Conservation (phyloP, 2,888 invertebrate genomes). For the Gastracanthus pulcherrimus region DNA sequence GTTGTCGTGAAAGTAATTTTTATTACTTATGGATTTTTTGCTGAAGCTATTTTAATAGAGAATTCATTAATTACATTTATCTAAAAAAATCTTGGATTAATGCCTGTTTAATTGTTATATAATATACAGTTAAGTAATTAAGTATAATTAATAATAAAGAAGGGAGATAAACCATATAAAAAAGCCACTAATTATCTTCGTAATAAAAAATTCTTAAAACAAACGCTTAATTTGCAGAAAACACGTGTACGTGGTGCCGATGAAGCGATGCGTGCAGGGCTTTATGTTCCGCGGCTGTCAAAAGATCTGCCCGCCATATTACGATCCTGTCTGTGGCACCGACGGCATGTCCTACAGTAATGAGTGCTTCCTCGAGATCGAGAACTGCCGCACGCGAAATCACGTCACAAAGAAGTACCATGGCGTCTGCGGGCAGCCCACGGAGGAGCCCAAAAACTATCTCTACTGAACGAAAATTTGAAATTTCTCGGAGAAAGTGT, state of each 20-base stretch:
- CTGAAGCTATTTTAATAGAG: too few species aligned
- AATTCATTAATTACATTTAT: too few species aligned
- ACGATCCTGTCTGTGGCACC: constrained; percentile 95
- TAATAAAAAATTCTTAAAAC: too few species aligned
- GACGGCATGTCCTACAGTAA: constrained; percentile 96
- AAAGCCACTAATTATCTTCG: background rate
- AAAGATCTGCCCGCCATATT: constrained; percentile 90
- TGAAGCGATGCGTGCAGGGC: constrained; percentile 90
- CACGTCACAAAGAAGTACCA: constrained; percentile 88
- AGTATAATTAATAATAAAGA: background rate
- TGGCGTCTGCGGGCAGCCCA: constrained; percentile 91
- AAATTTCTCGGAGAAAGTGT: background rate
- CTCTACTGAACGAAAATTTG: constrained; percentile 82
- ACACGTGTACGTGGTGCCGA: constrained; percentile 93
- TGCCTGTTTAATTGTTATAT: background rate
- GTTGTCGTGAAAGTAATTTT: too few species aligned
- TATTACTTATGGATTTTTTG: too few species aligned
- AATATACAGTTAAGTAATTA: too few species aligned
- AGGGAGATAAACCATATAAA: background rate
- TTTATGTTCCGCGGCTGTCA: constrained; percentile 93
- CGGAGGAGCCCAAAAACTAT: constrained; percentile 92
- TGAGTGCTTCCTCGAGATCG: constrained; percentile 93
- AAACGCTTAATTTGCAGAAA: constrained; percentile 84
- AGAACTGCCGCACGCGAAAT: constrained; percentile 91
- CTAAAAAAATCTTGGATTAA: background rate